Evolutionary conservation across 2,113 vertebrate species (phyloP).

Genomic region (Leptobrachium ailaonicum): DNA sequence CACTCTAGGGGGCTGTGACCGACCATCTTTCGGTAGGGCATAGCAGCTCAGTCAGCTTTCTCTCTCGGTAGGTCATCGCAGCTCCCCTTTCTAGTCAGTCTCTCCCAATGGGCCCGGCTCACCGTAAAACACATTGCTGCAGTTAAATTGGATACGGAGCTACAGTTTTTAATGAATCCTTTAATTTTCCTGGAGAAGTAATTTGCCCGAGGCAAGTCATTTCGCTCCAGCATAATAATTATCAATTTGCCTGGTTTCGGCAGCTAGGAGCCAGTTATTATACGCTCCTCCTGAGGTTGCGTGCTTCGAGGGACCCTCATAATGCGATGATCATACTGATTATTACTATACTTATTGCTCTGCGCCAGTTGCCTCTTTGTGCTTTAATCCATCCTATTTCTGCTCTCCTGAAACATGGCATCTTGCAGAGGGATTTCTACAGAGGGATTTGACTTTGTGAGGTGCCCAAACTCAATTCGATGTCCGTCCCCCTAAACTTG

Average conservation of each 20-base stretch:
- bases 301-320: not conserved
- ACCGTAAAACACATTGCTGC: no score
- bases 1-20: no score
- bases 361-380: not conserved
- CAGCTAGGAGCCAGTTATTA: not conserved
- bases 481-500: no score
- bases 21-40: no score
- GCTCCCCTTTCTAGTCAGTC: no score
- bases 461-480: no score
- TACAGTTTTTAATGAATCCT: not conserved
- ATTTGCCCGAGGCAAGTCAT: not conserved
- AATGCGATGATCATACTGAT: conserved; percentile 1
- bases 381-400: not conserved
- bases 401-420: no score
- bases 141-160: not conserved
- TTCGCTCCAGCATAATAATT: conserved; percentile 14
- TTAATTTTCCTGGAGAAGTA: not conserved
- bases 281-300: not conserved
- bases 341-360: not conserved
- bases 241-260: not conserved
- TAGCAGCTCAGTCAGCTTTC: no score
- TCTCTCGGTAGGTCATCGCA: no score
- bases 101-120: no score
- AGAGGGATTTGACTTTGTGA: no score
- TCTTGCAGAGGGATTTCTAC: no score